Conservation (phyloP, 2,113 vertebrate species). For the Charadrius vociferus region DNA sequence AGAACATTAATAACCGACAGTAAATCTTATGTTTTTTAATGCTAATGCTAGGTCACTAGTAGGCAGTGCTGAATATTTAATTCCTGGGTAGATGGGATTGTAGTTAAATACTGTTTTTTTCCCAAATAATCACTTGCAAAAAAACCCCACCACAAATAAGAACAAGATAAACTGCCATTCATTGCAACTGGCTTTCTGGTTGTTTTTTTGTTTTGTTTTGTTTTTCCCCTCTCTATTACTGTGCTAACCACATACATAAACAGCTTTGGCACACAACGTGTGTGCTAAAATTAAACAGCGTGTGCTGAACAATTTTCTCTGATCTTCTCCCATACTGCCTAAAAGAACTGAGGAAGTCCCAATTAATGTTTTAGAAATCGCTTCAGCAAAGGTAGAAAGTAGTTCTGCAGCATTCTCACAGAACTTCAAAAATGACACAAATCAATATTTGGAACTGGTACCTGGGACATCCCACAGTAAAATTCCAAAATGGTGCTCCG, state of each 20-base stretch:
- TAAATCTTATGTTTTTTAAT: not conserved
- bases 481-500: not conserved
- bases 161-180: not conserved
- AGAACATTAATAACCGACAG: not conserved
- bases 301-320: not conserved
- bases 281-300: conserved; percentile 16
- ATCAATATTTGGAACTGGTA: not conserved
- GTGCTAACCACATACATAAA: conserved; percentile 20
- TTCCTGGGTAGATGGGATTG: not conserved
- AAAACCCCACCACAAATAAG: not conserved
- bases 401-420: not conserved
- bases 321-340: not conserved
- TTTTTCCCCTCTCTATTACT: not conserved
- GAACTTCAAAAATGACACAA: not conserved
- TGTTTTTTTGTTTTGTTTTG: not conserved
- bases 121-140: not conserved
- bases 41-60: not conserved
- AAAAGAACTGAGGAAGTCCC: not conserved
- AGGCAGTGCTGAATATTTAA: not conserved
- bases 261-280: not conserved
- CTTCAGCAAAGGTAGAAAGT: not conserved
- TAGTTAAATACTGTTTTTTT: not conserved
- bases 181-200: not conserved
- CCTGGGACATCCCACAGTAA: not conserved
- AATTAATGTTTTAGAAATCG: not conserved